Conservation (phyloP, 2,113 vertebrate genomes). For the Martes martes region DNA sequence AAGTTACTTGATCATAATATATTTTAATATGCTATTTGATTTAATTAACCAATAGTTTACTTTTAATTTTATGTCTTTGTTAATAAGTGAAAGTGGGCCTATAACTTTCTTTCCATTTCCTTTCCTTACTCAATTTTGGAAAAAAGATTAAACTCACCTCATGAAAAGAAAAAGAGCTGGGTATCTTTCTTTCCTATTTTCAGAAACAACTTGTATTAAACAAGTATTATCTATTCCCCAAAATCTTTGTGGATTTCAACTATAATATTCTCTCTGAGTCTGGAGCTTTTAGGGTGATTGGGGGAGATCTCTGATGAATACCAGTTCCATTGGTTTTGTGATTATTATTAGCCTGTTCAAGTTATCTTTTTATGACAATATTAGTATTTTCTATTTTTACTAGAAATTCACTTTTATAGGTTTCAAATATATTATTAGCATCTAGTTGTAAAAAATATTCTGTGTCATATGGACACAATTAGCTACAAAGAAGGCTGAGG, state of each 20-base stretch:
- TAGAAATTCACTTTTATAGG: neutral
- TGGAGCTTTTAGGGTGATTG: neutral
- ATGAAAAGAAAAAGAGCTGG: neutral
- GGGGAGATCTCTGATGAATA: neutral
- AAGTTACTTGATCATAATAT: neutral
- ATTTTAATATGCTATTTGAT: neutral
- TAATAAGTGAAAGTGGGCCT: constrained; percentile 6
- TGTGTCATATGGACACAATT: neutral
- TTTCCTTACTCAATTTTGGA: neutral
- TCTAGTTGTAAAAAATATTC: neutral
- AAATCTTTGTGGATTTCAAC: neutral
- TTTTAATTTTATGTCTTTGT: neutral
- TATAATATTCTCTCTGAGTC: neutral
- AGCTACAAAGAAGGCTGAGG: neutral
- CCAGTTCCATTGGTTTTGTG: neutral
- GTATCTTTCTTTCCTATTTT: neutral
- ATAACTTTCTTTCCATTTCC: neutral
- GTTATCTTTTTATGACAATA: neutral
- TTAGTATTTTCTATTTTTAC: neutral
- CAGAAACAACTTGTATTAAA: neutral
- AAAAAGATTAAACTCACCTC: neutral
- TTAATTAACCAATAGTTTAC: neutral
- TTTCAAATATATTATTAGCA: neutral
- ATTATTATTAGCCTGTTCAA: neutral
- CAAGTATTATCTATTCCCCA: neutral